Percentiles rank a stretch among this genome's conserved stretches.
phyloP scores from a whole-genome alignment of 2,888 invertebrate genomes.

The Ditula angustiorana region DNA sequence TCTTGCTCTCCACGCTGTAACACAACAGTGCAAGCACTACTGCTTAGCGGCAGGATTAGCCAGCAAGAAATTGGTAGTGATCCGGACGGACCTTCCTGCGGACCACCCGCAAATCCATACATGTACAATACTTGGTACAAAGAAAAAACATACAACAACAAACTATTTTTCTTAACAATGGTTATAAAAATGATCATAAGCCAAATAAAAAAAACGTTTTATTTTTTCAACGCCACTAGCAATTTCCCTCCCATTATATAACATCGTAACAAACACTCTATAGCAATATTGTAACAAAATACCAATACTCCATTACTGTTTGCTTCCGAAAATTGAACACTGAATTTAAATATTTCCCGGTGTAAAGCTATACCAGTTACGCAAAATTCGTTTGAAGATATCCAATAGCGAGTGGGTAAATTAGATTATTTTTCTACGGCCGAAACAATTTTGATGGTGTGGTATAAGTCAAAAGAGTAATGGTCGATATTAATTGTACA shows the following conservation, averaged over 20 bases:
- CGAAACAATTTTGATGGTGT: slow-evolving; percentile 30
- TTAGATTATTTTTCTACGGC: slow-evolving; percentile 37
- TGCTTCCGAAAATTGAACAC: slow-evolving; percentile 30
- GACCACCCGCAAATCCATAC: too few relatives aligned
- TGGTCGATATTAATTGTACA: too few relatives aligned
- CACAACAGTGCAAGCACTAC: too few relatives aligned
- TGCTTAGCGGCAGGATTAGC: too few relatives aligned
- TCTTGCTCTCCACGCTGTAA: too few relatives aligned
- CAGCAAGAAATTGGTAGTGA: too few relatives aligned
- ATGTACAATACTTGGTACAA: too few relatives aligned
- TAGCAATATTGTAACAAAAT: slow-evolving; percentile 16
- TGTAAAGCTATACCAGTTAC: slow-evolving; percentile 30
- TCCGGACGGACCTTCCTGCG: too few relatives aligned
- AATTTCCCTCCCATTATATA: not conserved
- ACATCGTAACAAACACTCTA: not conserved
- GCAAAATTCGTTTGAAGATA: slow-evolving; percentile 38
- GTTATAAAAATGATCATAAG: too few relatives aligned
- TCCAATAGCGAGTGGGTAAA: slow-evolving; percentile 34
- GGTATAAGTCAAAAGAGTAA: not conserved
- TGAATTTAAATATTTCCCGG: slow-evolving; percentile 32
- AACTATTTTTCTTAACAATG: too few relatives aligned
- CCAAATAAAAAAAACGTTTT: not conserved
- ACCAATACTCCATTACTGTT: slow-evolving; percentile 22
- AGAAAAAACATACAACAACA: too few relatives aligned
- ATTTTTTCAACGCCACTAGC: not conserved